Percentiles rank a stretch among this genome's conserved stretches.
Evolutionary conservation across 2,888 invertebrate genomes (phyloP).

Genomic region (Drosophila rellima): DNA sequence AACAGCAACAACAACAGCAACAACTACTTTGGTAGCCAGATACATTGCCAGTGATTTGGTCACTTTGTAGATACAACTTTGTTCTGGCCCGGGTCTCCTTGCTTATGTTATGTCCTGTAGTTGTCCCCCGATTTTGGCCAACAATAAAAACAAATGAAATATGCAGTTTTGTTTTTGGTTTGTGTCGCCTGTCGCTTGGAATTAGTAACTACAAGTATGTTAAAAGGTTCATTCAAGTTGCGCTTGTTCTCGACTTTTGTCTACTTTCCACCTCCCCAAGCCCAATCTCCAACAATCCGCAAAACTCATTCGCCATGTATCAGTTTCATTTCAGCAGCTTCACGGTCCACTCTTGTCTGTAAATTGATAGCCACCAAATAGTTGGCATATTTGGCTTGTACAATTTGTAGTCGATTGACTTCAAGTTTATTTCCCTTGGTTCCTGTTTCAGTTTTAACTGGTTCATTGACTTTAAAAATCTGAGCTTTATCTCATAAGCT

Average conservation of each 20-base stretch:
- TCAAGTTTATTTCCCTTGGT: conserved; percentile 28
- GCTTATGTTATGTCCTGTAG: conserved; percentile 48
- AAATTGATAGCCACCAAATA: conserved; percentile 77
- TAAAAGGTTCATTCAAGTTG: conserved; percentile 83
- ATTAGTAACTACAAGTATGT: conserved; percentile 83
- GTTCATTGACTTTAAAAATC: background rate
- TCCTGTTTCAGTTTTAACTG: conserved; percentile 4
- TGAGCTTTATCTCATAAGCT: background rate
- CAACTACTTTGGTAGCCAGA: conserved; percentile 67
- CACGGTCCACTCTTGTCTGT: conserved; percentile 75
- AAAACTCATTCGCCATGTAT: conserved; percentile 62
- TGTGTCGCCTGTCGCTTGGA: conserved; percentile 80
- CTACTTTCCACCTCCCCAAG: conserved; percentile 62
- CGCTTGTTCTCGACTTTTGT: conserved; percentile 78
- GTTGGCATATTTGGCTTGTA: conserved; percentile 66
- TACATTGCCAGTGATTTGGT: conserved; percentile 68
- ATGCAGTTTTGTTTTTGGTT: conserved; percentile 63
- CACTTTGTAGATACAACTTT: conserved; percentile 76
- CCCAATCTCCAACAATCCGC: conserved; percentile 4
- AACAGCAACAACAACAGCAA: conserved; percentile 31
- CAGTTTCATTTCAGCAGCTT: conserved; percentile 81
- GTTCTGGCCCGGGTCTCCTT: conserved; percentile 55
- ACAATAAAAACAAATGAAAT: conserved; percentile 78
- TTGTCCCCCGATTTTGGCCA: conserved; percentile 31
- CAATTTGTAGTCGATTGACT: conserved; percentile 55